Base-by-base conservation (phyloP, 2,113 vertebrate species). In the Anhinga anhinga region DNA sequence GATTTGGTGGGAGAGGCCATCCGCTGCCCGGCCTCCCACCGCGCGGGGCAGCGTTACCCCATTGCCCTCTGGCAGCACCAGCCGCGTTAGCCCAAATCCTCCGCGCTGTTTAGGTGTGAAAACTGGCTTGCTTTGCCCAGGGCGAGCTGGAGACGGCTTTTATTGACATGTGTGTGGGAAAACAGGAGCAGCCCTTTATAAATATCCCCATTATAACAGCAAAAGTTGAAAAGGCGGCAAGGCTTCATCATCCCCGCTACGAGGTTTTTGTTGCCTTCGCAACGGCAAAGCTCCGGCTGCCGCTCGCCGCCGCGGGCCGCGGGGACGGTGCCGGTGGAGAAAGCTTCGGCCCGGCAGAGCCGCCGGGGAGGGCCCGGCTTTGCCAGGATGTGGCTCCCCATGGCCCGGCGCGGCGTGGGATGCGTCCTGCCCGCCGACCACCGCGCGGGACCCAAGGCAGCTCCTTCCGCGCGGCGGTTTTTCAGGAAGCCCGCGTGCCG, bases 261-360 rank as follows among this genome's bases (percentile, higher is more conserved):
- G 36, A 19, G 19, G 38, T 4, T 66, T 71, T 40, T 10, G n/a
- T 23, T 32, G 40, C 40, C 56, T 47, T 15, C 10, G 0, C 1
- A 3, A 15, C 0, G 2, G 52, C 74, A 52, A 90, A 85, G 26
- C 25, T 71, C 65, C 45, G 10, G 6, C 17, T 1, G 5, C 42
- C 29, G 2, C 38, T 40, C 1, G 2, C 16, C 0, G 0, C n/a
- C 30, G 2, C 9, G 9, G 45, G 38, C 45, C 0, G 1, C 1
- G 27, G 59, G 63, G 55, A 67, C 2, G 42, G 18, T 1, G 36
- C 7, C 19, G 1, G 0, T 0, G n/a, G 52, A 5, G 34, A 18
- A 69, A 36, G 20, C 5, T 9, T 25, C 5, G 23, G 42, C 22
- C 71, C 53, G 80, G 53, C 23, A 11, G 38, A 76, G 34, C 25